phyloP scores from a whole-genome alignment of 2,888 invertebrate species.

The Trachelus troglodyta region DNA sequence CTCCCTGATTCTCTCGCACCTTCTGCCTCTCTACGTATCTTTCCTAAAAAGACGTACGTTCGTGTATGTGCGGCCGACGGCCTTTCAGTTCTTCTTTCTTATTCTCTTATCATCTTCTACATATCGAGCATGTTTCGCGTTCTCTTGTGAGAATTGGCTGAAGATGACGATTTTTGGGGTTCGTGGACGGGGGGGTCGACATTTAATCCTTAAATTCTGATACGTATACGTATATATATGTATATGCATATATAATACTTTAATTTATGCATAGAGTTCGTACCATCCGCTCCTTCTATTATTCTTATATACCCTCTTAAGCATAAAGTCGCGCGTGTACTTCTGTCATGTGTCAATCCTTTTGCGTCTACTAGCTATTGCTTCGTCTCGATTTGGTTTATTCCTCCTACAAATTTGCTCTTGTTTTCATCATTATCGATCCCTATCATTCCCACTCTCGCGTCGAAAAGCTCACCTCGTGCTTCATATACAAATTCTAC shows the following conservation, averaged over 20 bases:
- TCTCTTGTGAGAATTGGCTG: background rate
- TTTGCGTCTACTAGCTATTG: background rate
- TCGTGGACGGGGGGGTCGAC: constrained; percentile 48
- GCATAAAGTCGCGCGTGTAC: constrained; percentile 2
- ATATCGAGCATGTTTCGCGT: background rate
- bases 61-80: background rate
- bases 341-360: background rate
- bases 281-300: constrained; percentile 10
- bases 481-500: constrained; percentile 38
- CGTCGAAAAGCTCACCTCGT: constrained; percentile 2
- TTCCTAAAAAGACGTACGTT: background rate
- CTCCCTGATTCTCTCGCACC: background rate
- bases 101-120: background rate
- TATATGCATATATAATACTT: constrained; percentile 58
- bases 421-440: constrained; percentile 4
- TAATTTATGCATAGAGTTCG: constrained; percentile 52
- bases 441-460: constrained; percentile 1
- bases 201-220: constrained; percentile 44
- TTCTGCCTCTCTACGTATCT: background rate
- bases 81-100: background rate
- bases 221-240: constrained; percentile 60
- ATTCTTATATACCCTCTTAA: background rate
- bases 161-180: background rate
- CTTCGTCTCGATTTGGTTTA: background rate
- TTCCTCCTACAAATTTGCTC: constrained; percentile 9